Conservation (phyloP, 37 sponge, comb jelly and placozoan genomes). For the Agelas oroides region DNA sequence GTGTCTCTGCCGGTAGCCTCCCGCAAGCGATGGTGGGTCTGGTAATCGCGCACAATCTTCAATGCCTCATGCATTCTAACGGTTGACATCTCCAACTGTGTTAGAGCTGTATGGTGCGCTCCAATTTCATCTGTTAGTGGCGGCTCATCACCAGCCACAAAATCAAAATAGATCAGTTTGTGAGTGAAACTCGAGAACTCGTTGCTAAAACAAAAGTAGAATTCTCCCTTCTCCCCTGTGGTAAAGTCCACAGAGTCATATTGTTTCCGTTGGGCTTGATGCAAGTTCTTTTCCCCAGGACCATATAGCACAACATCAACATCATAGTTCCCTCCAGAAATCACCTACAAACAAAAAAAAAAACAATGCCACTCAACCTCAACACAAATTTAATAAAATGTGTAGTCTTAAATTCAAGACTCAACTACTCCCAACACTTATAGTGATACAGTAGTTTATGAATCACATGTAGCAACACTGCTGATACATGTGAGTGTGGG, state of each 20-base stretch:
- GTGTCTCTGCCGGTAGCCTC: conserved; percentile 81
- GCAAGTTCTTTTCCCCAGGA: conserved; percentile 72
- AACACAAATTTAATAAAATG: no score
- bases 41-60: conserved; percentile 89
- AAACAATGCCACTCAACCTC: no score
- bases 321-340: conserved; percentile 94
- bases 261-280: conserved; percentile 85
- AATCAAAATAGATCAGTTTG: conserved; percentile 96
- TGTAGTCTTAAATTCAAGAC: no score
- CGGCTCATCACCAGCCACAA: conserved; percentile 62
- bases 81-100: conserved; percentile 92
- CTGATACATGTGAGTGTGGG: no score
- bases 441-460: no score
- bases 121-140: conserved; percentile 67
- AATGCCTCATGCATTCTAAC: conserved; percentile 88
- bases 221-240: conserved; percentile 72
- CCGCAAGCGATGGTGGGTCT: conserved; percentile 92
- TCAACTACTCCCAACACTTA: no score
- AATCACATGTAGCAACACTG: no score
- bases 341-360: conserved; percentile 64
- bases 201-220: conserved; percentile 97
- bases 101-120: conserved; percentile 82
- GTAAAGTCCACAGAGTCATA: conserved; percentile 86
- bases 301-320: conserved; percentile 80
- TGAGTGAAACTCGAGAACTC: conserved; percentile 98